Conservation (phyloP, 2,888 invertebrate species). For the Serrognathus titanus region DNA sequence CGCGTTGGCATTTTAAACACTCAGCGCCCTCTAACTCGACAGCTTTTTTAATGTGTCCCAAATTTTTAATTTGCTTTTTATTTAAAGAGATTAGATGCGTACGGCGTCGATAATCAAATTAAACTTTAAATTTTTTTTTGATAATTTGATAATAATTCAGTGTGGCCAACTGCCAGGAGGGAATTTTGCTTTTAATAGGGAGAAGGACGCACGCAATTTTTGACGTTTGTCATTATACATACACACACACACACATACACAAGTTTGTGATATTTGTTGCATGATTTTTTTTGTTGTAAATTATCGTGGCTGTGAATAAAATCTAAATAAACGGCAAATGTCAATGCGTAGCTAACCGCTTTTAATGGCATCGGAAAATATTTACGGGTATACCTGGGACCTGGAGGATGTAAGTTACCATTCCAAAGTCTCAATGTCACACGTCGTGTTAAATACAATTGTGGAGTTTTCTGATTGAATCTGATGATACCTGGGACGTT, state of each 20-base stretch:
- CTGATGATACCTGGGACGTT: too few species aligned
- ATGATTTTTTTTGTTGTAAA: constrained; percentile 7
- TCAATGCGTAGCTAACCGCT: constrained; percentile 12
- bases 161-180: too few species aligned
- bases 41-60: too few species aligned
- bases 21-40: too few species aligned
- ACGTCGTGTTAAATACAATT: too few species aligned
- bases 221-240: not conserved
- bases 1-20: constrained; percentile 2
- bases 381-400: constrained; percentile 47
- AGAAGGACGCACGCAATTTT: not conserved
- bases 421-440: constrained; percentile 23
- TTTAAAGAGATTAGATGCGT: too few species aligned
- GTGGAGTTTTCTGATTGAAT: too few species aligned
- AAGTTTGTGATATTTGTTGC: not conserved
- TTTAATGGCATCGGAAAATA: constrained; percentile 48
- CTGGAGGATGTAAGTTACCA: constrained; percentile 47
- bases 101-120: too few species aligned
- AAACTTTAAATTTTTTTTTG: too few species aligned
- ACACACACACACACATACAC: too few species aligned
- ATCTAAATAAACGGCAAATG: constrained; percentile 15
- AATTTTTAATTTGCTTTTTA: too few species aligned
- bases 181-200: not conserved
- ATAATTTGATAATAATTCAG: too few species aligned
- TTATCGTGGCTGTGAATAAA: constrained; percentile 16